phyloP scores from a whole-genome alignment of 2,113 vertebrate species.

The Rhinolophus sinicus region DNA sequence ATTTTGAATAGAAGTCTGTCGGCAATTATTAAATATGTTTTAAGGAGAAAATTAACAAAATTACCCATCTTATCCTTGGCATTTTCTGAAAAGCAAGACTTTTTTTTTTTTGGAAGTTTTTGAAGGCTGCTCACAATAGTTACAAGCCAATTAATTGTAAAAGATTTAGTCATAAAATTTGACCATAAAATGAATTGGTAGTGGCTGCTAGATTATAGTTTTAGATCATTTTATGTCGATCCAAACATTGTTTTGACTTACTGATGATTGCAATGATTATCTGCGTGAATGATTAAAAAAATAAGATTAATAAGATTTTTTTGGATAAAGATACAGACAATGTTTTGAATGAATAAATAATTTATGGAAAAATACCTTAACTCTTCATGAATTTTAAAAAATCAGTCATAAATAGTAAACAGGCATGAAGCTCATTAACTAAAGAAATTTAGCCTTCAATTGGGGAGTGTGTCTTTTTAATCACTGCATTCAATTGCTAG shows the following conservation, averaged over 20 bases:
- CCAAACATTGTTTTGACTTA: constrained; percentile 14
- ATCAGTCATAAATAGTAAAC: not conserved
- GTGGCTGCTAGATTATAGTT: constrained; percentile 35
- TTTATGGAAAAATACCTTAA: not conserved
- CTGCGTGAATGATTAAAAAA: not conserved
- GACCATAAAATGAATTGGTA: constrained; percentile 65
- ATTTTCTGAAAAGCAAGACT: constrained; percentile 50
- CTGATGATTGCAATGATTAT: not conserved
- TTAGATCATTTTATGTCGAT: constrained; percentile 38
- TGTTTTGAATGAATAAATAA: constrained; percentile 56
- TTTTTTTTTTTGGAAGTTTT: constrained; percentile 60
- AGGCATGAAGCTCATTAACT: constrained; percentile 24
- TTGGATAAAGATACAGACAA: constrained; percentile 35
- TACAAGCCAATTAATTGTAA: constrained; percentile 73
- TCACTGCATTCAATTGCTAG: constrained; percentile 7
- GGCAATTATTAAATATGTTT: constrained; percentile 62
- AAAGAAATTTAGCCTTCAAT: constrained; percentile 39
- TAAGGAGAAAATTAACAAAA: constrained; percentile 60
- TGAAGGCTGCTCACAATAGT: constrained; percentile 61
- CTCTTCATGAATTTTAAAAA: constrained; percentile 67
- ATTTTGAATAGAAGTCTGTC: constrained; percentile 17
- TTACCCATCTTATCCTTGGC: constrained; percentile 33
- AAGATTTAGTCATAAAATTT: constrained; percentile 51
- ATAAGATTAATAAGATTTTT: constrained; percentile 42
- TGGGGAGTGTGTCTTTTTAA: not conserved